Conservation (phyloP, 2,113 vertebrate genomes). For the Centrocercus urophasianus region DNA sequence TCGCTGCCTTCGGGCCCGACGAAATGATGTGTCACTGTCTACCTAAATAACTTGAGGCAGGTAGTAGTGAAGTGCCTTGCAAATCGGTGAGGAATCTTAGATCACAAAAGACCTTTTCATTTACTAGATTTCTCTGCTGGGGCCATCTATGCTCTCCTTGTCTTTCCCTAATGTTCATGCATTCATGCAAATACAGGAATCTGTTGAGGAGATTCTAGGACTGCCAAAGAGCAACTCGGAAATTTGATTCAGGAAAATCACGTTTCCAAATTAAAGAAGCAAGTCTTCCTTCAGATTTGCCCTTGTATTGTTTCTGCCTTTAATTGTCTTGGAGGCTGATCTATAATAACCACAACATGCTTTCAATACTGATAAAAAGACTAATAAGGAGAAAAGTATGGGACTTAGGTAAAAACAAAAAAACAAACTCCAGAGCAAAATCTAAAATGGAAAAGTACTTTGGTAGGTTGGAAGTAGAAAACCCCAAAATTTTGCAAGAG, state of each 20-base stretch:
- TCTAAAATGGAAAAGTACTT: neutral
- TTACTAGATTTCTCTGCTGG: constrained; percentile 59
- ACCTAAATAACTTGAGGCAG: constrained; percentile 62
- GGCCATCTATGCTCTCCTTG: neutral
- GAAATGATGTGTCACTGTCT: constrained; percentile 77
- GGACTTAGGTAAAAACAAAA: neutral
- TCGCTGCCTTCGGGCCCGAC: constrained; percentile 46
- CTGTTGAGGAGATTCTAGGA: neutral
- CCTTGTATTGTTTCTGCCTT: neutral
- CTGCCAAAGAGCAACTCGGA: neutral
- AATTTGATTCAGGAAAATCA: neutral
- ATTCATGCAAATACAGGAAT: fast-evolving
- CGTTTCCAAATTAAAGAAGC: neutral
- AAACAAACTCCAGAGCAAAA: neutral
- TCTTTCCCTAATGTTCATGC: neutral
- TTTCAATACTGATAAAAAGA: neutral
- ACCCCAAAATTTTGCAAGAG: neutral
- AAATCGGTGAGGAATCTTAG: neutral
- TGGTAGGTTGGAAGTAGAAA: neutral
- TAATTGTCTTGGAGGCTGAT: neutral
- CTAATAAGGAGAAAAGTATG: neutral
- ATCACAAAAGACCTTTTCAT: constrained; percentile 54
- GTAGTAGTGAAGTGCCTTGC: constrained; percentile 66
- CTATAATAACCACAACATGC: neutral
- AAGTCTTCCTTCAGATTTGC: neutral